These are phyloP conservation scores for Priocnemis perturbator DNA, from an alignment of 2,888 invertebrate genomes.

Conservation along the genomic window DNA sequence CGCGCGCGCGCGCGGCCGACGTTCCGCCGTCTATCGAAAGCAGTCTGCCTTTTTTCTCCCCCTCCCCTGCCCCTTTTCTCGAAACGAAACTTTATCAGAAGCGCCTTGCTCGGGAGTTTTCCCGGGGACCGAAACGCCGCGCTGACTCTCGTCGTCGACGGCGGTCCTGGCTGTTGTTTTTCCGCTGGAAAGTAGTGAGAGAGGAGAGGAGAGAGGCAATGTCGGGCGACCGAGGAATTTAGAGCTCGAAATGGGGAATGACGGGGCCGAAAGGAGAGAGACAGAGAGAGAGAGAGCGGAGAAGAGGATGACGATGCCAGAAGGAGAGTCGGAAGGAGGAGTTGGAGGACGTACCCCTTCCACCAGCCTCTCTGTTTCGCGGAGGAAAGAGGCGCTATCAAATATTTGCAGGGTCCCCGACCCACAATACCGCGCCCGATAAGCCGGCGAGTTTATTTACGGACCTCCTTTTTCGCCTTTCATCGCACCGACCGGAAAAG, in stretches of 20 bases:
- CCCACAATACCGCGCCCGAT: slow-evolving; percentile 66
- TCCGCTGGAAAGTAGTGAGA: slow-evolving; percentile 11
- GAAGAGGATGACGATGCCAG: background rate
- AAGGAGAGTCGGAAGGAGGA: slow-evolving; percentile 17
- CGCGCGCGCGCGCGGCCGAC: slow-evolving; percentile 23
- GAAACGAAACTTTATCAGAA: slow-evolving; percentile 23
- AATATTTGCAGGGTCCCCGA: slow-evolving; percentile 70
- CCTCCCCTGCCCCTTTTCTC: slow-evolving; percentile 17
- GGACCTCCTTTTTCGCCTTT: slow-evolving; percentile 43
- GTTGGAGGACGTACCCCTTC: slow-evolving; percentile 36
- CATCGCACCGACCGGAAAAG: slow-evolving; percentile 10
- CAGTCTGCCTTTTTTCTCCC: too few species aligned
- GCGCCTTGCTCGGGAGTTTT: too few species aligned
- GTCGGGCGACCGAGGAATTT: slow-evolving; percentile 32
- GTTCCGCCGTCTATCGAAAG: too few species aligned
- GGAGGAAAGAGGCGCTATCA: slow-evolving; percentile 64
- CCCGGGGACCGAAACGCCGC: too few species aligned
- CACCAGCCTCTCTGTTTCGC: slow-evolving; percentile 60
- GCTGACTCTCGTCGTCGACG: too few species aligned
- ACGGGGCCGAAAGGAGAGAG: slow-evolving; percentile 16
- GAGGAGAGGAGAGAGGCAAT: slow-evolving; percentile 29
- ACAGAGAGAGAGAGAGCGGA: background rate
- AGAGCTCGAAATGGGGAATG: slow-evolving; percentile 30
- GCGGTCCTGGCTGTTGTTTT: slow-evolving; percentile 22
- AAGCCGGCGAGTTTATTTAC: slow-evolving; percentile 72